Conservation (phyloP, 2,797 vertebrate species). For the Sphenopsis melanotis region DNA sequence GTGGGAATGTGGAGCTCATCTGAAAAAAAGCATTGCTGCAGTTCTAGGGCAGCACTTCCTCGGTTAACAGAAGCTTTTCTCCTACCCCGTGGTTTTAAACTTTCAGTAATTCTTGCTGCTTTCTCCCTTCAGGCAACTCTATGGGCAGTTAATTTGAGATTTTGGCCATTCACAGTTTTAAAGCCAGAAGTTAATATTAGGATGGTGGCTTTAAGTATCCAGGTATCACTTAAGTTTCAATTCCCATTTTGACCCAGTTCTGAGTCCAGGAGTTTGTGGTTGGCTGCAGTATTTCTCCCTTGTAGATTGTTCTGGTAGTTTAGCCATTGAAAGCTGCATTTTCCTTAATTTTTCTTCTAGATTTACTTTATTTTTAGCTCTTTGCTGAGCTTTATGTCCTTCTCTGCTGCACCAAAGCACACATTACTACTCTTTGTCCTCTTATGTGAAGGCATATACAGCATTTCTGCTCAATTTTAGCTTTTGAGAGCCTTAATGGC, state of each 20-base stretch:
- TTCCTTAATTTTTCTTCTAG: not conserved
- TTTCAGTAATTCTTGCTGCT: not conserved
- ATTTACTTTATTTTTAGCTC: not conserved
- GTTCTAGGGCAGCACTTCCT: not conserved
- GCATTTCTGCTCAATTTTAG: not conserved
- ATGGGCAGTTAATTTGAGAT: not conserved
- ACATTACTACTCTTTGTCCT: fast-evolving
- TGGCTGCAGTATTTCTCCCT: not conserved
- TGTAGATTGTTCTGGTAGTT: not conserved
- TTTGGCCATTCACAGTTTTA: not conserved
- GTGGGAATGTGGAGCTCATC: not conserved
- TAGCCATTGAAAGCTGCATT: not conserved
- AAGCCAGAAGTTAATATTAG: not conserved
- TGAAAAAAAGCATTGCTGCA: not conserved
- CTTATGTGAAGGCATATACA: not conserved
- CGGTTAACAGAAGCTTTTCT: not conserved
- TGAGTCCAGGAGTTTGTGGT: not conserved
- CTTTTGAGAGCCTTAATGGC: not conserved
- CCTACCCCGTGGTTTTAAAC: not conserved
- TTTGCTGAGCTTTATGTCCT: not conserved
- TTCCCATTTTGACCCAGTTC: not conserved
- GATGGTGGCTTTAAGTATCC: not conserved
- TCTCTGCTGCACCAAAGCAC: not conserved
- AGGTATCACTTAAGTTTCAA: fast-evolving
- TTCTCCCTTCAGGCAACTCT: not conserved